Base-by-base conservation (phyloP, 2,888 invertebrate species). In the Drosophila barbarae region DNA sequence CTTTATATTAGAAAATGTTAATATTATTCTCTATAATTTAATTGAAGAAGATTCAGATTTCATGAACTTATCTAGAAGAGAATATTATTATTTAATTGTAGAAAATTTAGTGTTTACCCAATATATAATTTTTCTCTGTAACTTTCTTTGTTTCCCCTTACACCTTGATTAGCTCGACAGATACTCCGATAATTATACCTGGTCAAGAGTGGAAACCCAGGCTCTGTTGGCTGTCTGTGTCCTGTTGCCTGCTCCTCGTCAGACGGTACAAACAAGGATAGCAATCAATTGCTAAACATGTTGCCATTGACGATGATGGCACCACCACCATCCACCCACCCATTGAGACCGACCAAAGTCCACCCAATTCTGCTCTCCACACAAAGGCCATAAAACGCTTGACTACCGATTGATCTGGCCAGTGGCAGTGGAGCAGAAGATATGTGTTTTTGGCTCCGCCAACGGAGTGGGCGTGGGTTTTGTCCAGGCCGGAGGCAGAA, bases 251-350 rank as follows among this genome's bases (percentile, higher is more conserved):
- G 18, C 12, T 28, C 12, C 39, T 36, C 18, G 30, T 34, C 55
- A 58, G 26, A 10, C 23, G 51, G 30, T 41, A 46, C 59, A 60
- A 68, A 74, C 64, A 53, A 44, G 47, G 55, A 60, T 51, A 47
- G 68, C 75, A 77, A 77, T 78, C 77, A 83, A 74, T 80, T 77
- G 74, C 59, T 30, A 55, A 66, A 56, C 68, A 69, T 65, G 61
- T 53, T 72, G 50, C 61, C 61, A 69, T 66, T 77, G 69, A 72
- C 54, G 55, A 49, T 51, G 57, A 32, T 42, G 41, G 15, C 15
- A 30, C 46, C 59, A 42, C 67, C 66, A 64, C 5, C 21, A 8
- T 4, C 18, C n/a, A 28, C n/a, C 15, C 12, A 3, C 2, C 23
- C 12, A 5, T 9, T n/a, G 9, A 26, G 2, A 13, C 21, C 12